Percentiles rank a stretch among this genome's conserved stretches.
phyloP scores from a whole-genome alignment of 2,113 vertebrate genomes.

The Hyperopisus bebe region DNA sequence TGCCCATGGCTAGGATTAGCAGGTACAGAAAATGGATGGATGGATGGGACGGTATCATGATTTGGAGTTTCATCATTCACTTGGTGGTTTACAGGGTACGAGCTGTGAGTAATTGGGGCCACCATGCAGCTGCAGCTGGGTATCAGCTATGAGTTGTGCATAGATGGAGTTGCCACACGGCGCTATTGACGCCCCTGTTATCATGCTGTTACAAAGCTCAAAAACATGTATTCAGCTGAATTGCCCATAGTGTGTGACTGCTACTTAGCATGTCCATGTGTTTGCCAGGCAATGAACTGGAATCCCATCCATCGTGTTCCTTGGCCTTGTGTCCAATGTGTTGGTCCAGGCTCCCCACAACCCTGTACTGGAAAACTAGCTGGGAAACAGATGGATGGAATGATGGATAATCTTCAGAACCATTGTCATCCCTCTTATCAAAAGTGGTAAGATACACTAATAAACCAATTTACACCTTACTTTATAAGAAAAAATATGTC shows the following conservation, averaged over 20 bases:
- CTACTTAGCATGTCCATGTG: background rate
- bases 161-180: background rate
- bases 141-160: background rate
- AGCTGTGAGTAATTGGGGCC: background rate
- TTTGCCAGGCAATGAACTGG: background rate
- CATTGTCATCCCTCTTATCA: background rate
- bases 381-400: background rate
- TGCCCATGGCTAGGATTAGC: background rate
- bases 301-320: background rate
- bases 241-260: background rate
- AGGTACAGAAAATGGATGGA: background rate
- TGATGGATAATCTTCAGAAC: background rate
- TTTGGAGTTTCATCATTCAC: background rate
- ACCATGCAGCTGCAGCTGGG: background rate
- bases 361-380: background rate
- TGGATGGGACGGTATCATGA: background rate
- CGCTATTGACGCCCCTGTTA: background rate
- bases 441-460: background rate
- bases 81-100: background rate
- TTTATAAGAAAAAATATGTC: background rate
- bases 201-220: background rate
- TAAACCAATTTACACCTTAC: background rate
- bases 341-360: background rate
- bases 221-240: background rate
- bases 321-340: background rate